Conservation (phyloP, 2,113 vertebrate genomes). For the Danionella cerebrum region DNA sequence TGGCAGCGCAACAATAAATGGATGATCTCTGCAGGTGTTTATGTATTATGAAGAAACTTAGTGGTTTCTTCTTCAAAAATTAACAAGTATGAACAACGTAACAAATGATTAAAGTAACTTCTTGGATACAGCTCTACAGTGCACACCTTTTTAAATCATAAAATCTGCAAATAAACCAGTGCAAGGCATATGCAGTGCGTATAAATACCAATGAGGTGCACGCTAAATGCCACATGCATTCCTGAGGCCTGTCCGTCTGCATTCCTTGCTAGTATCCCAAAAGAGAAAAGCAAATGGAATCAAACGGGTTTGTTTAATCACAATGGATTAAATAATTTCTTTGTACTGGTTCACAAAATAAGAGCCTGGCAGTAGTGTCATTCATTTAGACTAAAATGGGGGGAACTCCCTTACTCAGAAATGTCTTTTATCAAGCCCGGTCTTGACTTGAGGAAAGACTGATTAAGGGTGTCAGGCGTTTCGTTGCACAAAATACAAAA, state of each 20-base stretch:
- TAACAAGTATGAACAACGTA: background rate
- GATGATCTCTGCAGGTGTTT: background rate
- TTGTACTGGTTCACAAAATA: background rate
- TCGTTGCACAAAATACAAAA: no score
- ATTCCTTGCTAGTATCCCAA: conserved; percentile 18
- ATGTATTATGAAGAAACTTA: background rate
- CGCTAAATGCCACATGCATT: conserved; percentile 23
- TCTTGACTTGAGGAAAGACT: background rate
- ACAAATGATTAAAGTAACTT: no score
- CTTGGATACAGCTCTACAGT: no score
- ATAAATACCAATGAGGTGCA: conserved; percentile 31
- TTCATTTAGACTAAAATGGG: background rate
- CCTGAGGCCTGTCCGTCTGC: conserved; percentile 17
- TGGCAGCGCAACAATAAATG: background rate
- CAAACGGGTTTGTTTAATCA: background rate
- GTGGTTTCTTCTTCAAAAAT: background rate
- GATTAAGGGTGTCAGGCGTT: background rate
- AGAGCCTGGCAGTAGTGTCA: background rate
- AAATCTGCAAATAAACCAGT: conserved; percentile 9
- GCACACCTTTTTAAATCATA: background rate
- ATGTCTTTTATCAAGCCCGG: background rate
- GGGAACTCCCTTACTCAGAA: background rate
- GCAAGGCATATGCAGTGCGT: background rate
- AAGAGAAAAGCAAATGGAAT: background rate
- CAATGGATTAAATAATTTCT: background rate